Evolutionary conservation across 1,140 invertebrate genomes (phyloP).

Genomic region (Brachionus sp.): DNA sequence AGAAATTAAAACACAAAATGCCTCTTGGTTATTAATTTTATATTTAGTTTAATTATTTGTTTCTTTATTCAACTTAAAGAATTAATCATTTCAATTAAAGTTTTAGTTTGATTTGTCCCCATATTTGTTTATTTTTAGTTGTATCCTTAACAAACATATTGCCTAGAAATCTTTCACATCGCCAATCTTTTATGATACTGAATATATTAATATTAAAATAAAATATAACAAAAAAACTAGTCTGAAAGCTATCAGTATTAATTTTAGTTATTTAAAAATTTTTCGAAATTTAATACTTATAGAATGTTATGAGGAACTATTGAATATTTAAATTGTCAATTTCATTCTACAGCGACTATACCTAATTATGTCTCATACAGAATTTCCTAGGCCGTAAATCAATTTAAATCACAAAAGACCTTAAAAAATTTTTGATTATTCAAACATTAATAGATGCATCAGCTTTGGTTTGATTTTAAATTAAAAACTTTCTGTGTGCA

Average conservation of each 20-base stretch:
- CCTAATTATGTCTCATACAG: background rate
- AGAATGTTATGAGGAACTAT: background rate
- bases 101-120: background rate
- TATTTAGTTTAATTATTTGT: background rate
- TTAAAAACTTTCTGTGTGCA: no score
- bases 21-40: background rate
- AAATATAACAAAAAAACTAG: background rate
- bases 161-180: background rate
- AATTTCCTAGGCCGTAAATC: background rate
- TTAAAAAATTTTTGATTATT: background rate
- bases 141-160: background rate
- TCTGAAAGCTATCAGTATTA: background rate
- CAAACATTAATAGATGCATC: no score
- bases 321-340: background rate
- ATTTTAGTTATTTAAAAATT: background rate
- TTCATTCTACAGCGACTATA: background rate
- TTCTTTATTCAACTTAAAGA: background rate
- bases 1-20: conserved; percentile 20
- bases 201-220: background rate
- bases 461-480: no score
- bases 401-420: background rate
- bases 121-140: background rate
- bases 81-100: background rate
- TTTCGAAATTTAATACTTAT: background rate
- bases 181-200: no score